A percentile compares a stretch with the other conserved stretches of the same genome.
Conservation (phyloP, 1,140 invertebrate genomes). For the Hetaerina americana region DNA sequence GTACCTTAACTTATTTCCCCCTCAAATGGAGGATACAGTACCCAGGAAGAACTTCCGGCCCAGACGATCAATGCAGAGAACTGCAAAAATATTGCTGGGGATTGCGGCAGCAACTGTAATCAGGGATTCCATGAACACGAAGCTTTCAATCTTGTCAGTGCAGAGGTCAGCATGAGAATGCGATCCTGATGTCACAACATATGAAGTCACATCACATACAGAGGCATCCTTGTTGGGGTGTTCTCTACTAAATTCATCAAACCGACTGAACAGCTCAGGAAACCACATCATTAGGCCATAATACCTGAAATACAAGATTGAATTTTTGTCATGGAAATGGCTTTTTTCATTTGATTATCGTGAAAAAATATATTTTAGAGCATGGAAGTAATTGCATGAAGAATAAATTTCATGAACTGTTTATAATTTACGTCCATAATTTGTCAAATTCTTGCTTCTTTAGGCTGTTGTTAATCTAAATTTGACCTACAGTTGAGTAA, state of each 20-base stretch:
- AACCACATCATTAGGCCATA: slow-evolving; percentile 89
- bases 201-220: slow-evolving; percentile 62
- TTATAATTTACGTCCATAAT: no score
- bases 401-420: neutral
- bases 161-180: slow-evolving; percentile 42
- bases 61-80: slow-evolving; percentile 57
- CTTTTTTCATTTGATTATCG: slow-evolving; percentile 1
- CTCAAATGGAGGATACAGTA: slow-evolving; percentile 23
- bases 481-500: no score
- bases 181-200: slow-evolving; percentile 49
- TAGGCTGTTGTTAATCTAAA: no score
- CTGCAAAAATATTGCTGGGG: slow-evolving; percentile 70
- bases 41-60: slow-evolving; percentile 80
- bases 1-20: neutral
- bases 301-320: slow-evolving; percentile 41
- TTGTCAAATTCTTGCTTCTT: no score
- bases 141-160: slow-evolving; percentile 51
- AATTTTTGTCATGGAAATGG: no score
- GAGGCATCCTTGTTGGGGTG: slow-evolving; percentile 40
- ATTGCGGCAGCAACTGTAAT: slow-evolving; percentile 73
- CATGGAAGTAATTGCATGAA: neutral
- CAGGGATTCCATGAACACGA: slow-evolving; percentile 71
- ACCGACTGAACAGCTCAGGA: slow-evolving; percentile 75
- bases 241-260: slow-evolving; percentile 56
- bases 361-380: neutral